These are phyloP conservation scores for Anthrax anthrax DNA, from an alignment of 2,888 invertebrate genomes.

Conservation along the genomic window DNA sequence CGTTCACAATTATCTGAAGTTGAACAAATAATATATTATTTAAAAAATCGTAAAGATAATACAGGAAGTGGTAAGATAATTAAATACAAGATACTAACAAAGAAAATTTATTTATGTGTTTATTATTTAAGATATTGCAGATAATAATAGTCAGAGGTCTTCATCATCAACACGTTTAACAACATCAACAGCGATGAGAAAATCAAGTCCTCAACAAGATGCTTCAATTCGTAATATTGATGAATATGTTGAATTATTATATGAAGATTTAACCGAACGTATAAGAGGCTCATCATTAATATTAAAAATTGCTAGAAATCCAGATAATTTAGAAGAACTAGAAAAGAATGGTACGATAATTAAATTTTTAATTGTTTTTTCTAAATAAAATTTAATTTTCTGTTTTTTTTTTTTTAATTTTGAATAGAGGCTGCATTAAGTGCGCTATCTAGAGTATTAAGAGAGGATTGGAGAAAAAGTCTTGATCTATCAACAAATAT, in stretches of 20 bases:
- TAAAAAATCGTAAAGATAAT: constrained; percentile 59
- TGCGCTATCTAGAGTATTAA: constrained; percentile 83
- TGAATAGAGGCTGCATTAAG: constrained; percentile 85
- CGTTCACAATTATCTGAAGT: constrained; percentile 68
- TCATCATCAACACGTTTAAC: constrained; percentile 19
- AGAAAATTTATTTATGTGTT: not conserved
- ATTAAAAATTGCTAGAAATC: constrained; percentile 79
- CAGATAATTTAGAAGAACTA: constrained; percentile 85
- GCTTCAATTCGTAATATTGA: constrained; percentile 72
- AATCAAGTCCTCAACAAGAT: constrained; percentile 42
- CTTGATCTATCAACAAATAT: constrained; percentile 93
- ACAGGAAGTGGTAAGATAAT: constrained; percentile 21
- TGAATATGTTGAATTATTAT: constrained; percentile 88
- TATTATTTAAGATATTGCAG: constrained; percentile 20
- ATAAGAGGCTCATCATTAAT: constrained; percentile 84
- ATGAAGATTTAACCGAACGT: constrained; percentile 89
- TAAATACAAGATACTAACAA: not conserved
- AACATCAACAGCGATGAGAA: constrained; percentile 13
- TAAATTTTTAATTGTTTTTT: not conserved
- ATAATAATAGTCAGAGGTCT: constrained; percentile 25
- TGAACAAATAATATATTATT: constrained; percentile 73
- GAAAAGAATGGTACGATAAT: constrained; percentile 71
- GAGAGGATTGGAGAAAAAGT: constrained; percentile 96
- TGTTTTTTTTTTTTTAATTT: constrained; percentile 19
- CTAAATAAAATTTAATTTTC: not conserved